Evolutionary conservation across 2,113 vertebrate genomes (phyloP), one percentile per base, ranked within the genome.

Genomic region (Nanorana parkeri): DNA sequence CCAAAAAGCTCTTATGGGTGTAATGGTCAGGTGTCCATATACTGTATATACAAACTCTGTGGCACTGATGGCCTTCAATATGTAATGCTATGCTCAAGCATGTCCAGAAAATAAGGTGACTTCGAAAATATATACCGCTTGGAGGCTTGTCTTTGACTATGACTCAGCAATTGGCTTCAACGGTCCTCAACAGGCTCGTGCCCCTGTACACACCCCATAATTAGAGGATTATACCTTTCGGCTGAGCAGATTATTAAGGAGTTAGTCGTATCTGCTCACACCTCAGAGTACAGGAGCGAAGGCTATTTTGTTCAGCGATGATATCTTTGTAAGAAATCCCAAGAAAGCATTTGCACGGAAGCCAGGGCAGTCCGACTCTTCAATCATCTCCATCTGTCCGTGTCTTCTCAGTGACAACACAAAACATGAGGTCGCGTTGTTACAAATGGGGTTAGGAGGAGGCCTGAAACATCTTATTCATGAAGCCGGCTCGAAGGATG

Each of bases 281-380:
- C 17, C 29, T 24, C 24, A 19, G 17, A 52, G 52, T n/a, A 23
- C 4, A 19, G 51, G 55, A 3, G 52, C 7, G 36, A 26, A 10
- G 7, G 16, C 5, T 24, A 56, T 55, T 55, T 28, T 47, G 41
- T 47, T 19, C 71, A 28, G 54, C 28, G 36, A 60, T 74, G 15
- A 60, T 55, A 21, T 28, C 24, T 28, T 55, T 32, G 56, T 60
- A 36, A 11, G 54, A 74, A 20, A 60, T 74, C n/a, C 69, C 69
- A 17, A 6, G 16, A 23, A 72, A 72, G n/a, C 8, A 24, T 24
- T n/a, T 5, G 1, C 20, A n/a, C 17, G 3, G 24, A 21, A 41
- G 17, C 0, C 13, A 21, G 19, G 5, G 28, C 56, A 4, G 28
- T 29, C n/a, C 54, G 15, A 17, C 15, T 41, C 72, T 23, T 19